Base-by-base conservation (phyloP, 64 coral and sea anemone species). In the Actinia tenebrosa region DNA sequence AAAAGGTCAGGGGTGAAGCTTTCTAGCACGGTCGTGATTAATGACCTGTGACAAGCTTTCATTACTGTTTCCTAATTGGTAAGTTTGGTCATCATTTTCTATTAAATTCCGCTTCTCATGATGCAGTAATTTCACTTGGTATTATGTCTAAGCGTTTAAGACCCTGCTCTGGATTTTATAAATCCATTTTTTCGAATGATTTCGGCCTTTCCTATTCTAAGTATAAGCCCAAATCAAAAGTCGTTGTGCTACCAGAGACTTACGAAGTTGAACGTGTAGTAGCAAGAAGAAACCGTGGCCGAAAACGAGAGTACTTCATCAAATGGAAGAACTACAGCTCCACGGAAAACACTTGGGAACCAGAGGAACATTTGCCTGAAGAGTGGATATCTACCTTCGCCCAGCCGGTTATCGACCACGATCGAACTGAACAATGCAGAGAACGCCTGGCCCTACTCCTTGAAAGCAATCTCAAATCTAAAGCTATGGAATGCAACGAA, bases 181-280 rank as follows among this genome's bases (percentile, higher is more conserved):
- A 55, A 55, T 55, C 53, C 53, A 55, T 55, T 55, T 2, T 55
- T 55, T 55, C 53, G 53, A 55, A 55, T 55, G 53, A 55, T 55
- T 55, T 55, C 53, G 53, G 53, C 53, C 6, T 55, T 55, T 55
- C 53, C 5, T 55, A 55, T 78, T 26, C 55, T 62, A 10, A 37
- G 86, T 59, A 92, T 53, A 72, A 63, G 42, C 27, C 45, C 17
- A 19, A 71, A 19, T n/a, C 68, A 71, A 71, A 71, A 71, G 26
- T 7, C 6, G 26, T 71, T 7, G 68, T n/a, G 9, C 68, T n/a
- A 20, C 68, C 68, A 20, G 53, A 55, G 5, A 23, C 61, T 44
- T 64, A 86, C 42, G 84, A 86, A 62, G 58, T 86, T 66, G 84
- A 86, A 44, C 84, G 84, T 37, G 19, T 86, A n/a, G 84, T 86